Evolutionary conservation across 2,113 vertebrate genomes (phyloP).

Genomic region (Tricholaema leucomelas): DNA sequence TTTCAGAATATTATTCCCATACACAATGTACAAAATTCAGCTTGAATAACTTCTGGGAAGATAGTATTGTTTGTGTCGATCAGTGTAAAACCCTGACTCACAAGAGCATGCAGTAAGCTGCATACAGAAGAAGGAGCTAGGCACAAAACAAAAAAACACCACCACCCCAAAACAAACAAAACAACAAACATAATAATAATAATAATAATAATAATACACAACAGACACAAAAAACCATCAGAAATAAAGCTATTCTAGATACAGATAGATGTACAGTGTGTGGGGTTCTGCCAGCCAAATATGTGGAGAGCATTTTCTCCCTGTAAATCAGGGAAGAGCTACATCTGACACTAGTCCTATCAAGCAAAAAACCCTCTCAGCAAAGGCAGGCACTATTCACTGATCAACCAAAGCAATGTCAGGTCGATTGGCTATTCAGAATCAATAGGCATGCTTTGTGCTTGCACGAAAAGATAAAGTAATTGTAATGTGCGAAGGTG

Average conservation of each 20-base stretch:
- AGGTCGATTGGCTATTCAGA: not conserved
- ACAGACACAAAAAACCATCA: too few species aligned
- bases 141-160: not conserved
- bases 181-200: too few species aligned
- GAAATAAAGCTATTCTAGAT: not conserved
- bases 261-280: not conserved
- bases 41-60: not conserved
- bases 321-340: not conserved
- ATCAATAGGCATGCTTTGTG: not conserved
- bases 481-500: not conserved
- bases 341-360: not conserved
- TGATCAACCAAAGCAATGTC: not conserved
- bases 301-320: not conserved
- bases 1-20: not conserved
- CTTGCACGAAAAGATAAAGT: not conserved
- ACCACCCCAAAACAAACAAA: too few species aligned
- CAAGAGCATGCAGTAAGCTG: not conserved
- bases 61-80: not conserved
- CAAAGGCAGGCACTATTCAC: not conserved
- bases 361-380: not conserved
- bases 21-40: not conserved
- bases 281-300: not conserved
- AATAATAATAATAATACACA: too few species aligned
- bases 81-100: not conserved
- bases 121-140: not conserved